phyloP scores from a whole-genome alignment of 2,113 vertebrate species.

The Verasper variegatus region DNA sequence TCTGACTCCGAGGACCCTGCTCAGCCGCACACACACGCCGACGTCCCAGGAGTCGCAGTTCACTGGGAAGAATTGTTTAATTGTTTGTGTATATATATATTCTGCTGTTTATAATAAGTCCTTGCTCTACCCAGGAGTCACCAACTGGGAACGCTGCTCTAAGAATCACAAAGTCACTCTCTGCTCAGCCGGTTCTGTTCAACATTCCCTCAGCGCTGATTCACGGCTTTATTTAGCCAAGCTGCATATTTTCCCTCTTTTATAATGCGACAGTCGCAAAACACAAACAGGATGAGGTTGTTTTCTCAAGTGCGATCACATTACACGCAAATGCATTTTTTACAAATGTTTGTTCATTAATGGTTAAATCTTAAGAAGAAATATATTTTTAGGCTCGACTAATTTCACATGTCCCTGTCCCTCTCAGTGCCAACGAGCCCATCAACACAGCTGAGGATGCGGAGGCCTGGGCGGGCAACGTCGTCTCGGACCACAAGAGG shows the following conservation, averaged over 20 bases:
- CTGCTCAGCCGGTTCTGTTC: slow-evolving; percentile 58
- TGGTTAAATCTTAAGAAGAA: too few relatives aligned
- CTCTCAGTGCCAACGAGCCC: slow-evolving; percentile 54
- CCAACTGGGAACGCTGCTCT: not conserved
- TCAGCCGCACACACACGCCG: not conserved
- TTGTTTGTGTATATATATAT: not conserved
- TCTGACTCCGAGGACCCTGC: not conserved
- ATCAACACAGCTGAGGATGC: not conserved
- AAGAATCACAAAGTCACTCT: slow-evolving; percentile 12
- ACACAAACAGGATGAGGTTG: not conserved
- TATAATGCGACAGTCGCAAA: not conserved
- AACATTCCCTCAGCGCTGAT: slow-evolving; percentile 51
- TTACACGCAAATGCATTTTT: not conserved
- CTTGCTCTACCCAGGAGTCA: not conserved
- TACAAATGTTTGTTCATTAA: not conserved
- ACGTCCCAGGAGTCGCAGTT: not conserved
- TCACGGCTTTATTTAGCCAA: slow-evolving; percentile 24
- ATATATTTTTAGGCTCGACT: not conserved
- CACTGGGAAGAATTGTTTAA: not conserved
- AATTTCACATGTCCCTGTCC: not conserved
- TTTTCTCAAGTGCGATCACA: not conserved
- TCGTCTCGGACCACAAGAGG: slow-evolving; percentile 5
- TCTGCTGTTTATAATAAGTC: not conserved
- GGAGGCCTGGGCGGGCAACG: not conserved
- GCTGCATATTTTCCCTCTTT: slow-evolving; percentile 4